Evolutionary conservation across 2,797 vertebrate genomes (phyloP).

Genomic region (Uromys caudimaculatus): DNA sequence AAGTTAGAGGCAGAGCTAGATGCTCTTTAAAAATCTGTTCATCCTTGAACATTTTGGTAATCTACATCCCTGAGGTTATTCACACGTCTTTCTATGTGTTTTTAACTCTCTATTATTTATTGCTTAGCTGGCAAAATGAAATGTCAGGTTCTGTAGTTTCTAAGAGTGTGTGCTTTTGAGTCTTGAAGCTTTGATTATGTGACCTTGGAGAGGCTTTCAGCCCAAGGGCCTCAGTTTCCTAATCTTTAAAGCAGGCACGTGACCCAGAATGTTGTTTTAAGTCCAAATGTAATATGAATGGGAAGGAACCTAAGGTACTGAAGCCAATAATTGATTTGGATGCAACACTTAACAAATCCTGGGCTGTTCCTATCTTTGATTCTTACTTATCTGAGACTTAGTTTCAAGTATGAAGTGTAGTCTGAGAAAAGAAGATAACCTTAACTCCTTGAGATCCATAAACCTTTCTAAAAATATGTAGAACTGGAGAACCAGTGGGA

Average conservation of each 20-base stretch:
- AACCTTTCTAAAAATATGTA: constrained; percentile 47
- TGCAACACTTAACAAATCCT: neutral
- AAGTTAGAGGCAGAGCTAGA: neutral
- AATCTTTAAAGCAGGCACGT: constrained; percentile 3
- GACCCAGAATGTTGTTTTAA: neutral
- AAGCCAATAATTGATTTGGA: neutral
- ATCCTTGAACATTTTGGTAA: neutral
- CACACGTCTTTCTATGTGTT: neutral
- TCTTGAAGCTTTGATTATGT: neutral
- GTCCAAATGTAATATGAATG: neutral
- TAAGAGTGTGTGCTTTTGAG: neutral
- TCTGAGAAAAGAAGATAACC: neutral
- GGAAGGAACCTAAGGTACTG: neutral
- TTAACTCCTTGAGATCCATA: constrained; percentile 57
- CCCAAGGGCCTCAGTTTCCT: neutral
- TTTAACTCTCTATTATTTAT: constrained; percentile 17
- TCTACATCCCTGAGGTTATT: neutral
- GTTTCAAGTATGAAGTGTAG: constrained; percentile 20
- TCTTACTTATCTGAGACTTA: neutral
- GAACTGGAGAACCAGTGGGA: constrained; percentile 24
- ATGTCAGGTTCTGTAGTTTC: neutral
- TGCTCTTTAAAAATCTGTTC: constrained; percentile 19
- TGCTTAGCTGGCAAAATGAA: constrained; percentile 4
- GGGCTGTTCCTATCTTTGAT: neutral
- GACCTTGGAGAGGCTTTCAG: neutral